phyloP scores from a whole-genome alignment of 2,797 vertebrate species.

The Spatula clypeata region DNA sequence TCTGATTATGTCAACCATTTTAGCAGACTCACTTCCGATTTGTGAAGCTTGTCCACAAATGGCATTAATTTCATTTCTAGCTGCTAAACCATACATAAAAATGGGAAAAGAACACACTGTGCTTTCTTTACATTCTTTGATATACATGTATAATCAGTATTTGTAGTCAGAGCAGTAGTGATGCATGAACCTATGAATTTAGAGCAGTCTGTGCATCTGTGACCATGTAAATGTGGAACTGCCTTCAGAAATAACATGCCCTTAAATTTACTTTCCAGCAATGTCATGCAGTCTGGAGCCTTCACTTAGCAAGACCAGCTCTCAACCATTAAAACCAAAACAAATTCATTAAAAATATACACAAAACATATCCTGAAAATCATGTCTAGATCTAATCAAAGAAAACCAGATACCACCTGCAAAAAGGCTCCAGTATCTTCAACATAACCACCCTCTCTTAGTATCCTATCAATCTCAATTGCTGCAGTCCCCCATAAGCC shows the following conservation, averaged over 20 bases:
- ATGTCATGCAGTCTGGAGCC: background rate
- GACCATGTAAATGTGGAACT: background rate
- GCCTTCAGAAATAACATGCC: background rate
- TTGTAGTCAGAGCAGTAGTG: background rate
- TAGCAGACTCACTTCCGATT: background rate
- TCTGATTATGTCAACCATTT: background rate
- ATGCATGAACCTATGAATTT: background rate
- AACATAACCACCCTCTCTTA: background rate
- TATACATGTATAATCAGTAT: background rate
- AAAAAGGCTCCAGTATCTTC: background rate
- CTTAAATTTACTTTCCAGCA: background rate
- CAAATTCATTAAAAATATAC: fast-evolving
- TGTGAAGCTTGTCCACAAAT: background rate
- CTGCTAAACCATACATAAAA: background rate
- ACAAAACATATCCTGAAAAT: background rate
- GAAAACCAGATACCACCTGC: background rate
- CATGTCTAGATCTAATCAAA: background rate
- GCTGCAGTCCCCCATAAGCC: background rate
- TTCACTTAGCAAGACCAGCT: background rate
- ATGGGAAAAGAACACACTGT: background rate
- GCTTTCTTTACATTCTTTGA: background rate
- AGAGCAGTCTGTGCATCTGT: background rate
- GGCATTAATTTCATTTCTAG: background rate
- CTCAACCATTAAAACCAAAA: background rate
- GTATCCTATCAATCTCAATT: background rate